These are phyloP conservation scores for Dryoscopus gambensis DNA, from an alignment of 2,113 vertebrate genomes.

Conservation along the genomic window DNA sequence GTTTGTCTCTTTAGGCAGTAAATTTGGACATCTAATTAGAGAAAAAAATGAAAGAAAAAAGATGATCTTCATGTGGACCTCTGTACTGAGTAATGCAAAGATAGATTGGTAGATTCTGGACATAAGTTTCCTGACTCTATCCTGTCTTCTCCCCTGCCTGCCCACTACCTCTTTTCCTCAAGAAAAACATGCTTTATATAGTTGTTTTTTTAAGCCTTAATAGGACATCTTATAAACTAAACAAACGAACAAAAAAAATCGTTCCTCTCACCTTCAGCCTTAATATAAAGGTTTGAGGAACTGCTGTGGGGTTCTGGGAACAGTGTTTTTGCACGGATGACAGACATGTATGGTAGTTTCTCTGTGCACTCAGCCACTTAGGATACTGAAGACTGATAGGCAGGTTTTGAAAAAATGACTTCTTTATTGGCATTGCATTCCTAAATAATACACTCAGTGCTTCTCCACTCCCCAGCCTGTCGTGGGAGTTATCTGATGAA, in stretches of 20 bases:
- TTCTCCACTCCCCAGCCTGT: background rate
- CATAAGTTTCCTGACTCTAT: background rate
- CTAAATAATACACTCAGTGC: background rate
- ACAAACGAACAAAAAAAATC: background rate
- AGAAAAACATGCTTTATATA: background rate
- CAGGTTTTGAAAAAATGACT: background rate
- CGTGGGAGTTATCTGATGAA: background rate
- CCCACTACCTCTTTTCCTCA: fast-evolving
- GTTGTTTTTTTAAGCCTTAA: background rate
- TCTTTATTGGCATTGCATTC: background rate
- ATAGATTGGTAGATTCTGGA: background rate
- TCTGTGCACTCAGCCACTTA: background rate
- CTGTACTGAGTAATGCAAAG: background rate
- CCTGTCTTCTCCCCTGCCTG: background rate
- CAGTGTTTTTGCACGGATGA: background rate
- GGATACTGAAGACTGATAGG: background rate
- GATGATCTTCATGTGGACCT: background rate
- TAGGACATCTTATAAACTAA: background rate
- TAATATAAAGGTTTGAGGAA: background rate
- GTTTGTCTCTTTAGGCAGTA: background rate
- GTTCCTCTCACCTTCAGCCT: background rate
- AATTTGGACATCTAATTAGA: background rate
- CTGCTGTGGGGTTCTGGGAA: background rate
- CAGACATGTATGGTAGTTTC: background rate
- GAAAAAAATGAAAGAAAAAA: background rate